Percentiles rank a stretch among this genome's conserved stretches.
Evolutionary conservation across 2,113 vertebrate species (phyloP).

Genomic region (Pogonocichla stellata): DNA sequence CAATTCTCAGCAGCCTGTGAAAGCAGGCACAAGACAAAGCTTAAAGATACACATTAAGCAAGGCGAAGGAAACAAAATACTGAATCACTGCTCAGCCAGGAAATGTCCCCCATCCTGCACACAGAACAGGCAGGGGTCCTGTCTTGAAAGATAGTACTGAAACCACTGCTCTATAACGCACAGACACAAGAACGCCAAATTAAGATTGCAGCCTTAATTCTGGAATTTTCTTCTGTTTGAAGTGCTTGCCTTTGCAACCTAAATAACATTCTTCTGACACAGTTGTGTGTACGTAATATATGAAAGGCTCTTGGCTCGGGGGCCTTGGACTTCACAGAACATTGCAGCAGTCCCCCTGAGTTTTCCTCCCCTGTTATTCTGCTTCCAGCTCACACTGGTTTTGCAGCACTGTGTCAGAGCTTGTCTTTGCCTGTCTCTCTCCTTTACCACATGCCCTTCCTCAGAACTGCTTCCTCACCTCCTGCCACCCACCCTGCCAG

Average conservation of each 20-base stretch:
- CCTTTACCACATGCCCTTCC: neutral
- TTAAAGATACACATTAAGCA: neutral
- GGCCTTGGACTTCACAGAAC: constrained; percentile 50
- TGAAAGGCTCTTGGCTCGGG: neutral
- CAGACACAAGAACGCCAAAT: neutral
- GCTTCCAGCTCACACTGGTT: neutral
- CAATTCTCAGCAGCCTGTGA: neutral
- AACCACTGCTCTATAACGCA: neutral
- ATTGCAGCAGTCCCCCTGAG: constrained; percentile 8
- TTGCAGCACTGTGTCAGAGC: neutral
- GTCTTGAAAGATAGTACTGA: neutral
- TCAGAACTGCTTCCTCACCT: constrained; percentile 11
- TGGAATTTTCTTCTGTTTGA: constrained; percentile 21
- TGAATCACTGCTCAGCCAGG: neutral
- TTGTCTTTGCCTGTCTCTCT: neutral
- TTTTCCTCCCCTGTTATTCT: neutral
- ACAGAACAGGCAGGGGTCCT: neutral
- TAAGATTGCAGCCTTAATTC: constrained; percentile 19
- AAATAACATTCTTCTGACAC: constrained; percentile 27
- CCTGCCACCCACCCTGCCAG: neutral
- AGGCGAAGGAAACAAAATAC: neutral
- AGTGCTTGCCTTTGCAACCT: constrained; percentile 41
- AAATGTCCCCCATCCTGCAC: neutral
- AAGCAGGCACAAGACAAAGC: neutral
- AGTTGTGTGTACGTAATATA: neutral